Conservation (phyloP, 1,140 invertebrate genomes). For the Hypsibius dujardini region DNA sequence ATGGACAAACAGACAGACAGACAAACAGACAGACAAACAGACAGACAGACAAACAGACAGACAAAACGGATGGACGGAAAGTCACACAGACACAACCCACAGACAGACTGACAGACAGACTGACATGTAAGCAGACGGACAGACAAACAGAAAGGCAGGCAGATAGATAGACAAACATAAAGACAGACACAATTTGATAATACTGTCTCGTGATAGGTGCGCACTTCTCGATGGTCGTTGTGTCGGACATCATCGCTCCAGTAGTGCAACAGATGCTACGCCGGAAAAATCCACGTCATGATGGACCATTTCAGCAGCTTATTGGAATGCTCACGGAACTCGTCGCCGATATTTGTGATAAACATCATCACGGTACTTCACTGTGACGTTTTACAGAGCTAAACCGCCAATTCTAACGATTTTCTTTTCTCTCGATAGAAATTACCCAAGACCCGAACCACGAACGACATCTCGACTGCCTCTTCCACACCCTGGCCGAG, state of each 20-base stretch:
- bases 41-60: too few relatives aligned
- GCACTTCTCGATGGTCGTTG: neutral
- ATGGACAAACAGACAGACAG: too few relatives aligned
- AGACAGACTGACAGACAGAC: too few relatives aligned
- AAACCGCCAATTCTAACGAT: too few relatives aligned
- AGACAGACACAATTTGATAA: neutral
- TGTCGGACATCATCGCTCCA: neutral
- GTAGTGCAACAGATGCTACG: constrained; percentile 8
- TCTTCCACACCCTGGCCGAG: constrained; percentile 2
- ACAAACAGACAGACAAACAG: too few relatives aligned
- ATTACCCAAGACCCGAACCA: neutral
- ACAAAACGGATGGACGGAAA: too few relatives aligned
- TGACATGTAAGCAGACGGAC: too few relatives aligned
- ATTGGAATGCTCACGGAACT: constrained; percentile 4
- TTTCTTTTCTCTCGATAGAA: too few relatives aligned
- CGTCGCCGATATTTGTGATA: neutral
- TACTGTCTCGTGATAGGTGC: neutral
- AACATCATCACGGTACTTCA: neutral
- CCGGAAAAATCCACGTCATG: neutral
- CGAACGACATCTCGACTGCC: neutral
- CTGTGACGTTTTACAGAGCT: neutral
- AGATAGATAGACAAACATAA: neutral
- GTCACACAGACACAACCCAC: too few relatives aligned
- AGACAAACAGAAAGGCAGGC: too few relatives aligned
- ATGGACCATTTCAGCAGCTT: constrained; percentile 5